These are phyloP conservation scores for Aricia artaxerxes DNA, from an alignment of 2,888 invertebrate species.

Conservation along the genomic window DNA sequence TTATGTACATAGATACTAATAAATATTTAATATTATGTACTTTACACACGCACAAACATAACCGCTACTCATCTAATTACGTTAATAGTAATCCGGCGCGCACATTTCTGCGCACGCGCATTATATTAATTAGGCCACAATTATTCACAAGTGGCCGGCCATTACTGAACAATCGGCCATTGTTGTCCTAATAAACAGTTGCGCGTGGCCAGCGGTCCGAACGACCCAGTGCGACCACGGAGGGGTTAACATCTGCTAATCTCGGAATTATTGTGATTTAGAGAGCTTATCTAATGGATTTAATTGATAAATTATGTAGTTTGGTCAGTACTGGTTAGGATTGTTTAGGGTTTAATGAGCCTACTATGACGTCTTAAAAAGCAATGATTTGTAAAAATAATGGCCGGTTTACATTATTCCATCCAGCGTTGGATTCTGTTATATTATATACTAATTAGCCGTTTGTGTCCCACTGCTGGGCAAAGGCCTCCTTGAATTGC, in stretches of 20 bases:
- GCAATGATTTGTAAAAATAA: no score
- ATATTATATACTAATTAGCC: no score
- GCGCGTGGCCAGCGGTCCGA: slow-evolving; percentile 52
- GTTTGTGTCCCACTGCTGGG: no score
- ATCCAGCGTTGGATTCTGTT: no score
- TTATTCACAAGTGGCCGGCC: slow-evolving; percentile 62
- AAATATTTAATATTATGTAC: no score
- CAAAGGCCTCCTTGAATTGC: no score
- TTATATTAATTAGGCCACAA: slow-evolving; percentile 69
- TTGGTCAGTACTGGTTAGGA: not conserved
- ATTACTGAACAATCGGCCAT: slow-evolving; percentile 53
- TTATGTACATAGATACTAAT: no score
- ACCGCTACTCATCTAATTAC: not conserved
- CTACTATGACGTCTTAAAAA: not conserved
- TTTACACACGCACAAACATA: not conserved
- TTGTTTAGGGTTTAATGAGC: not conserved
- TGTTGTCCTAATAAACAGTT: slow-evolving; percentile 55
- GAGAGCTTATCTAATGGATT: slow-evolving; percentile 11
- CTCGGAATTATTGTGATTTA: slow-evolving; percentile 7
- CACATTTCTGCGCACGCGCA: slow-evolving; percentile 14
- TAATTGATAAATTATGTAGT: slow-evolving; percentile 11
- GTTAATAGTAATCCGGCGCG: not conserved
- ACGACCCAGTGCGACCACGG: slow-evolving; percentile 37
- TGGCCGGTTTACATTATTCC: no score
- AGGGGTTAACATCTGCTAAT: slow-evolving; percentile 58